Conservation (phyloP, 2,113 vertebrate genomes). For the Hippocampus comes region DNA sequence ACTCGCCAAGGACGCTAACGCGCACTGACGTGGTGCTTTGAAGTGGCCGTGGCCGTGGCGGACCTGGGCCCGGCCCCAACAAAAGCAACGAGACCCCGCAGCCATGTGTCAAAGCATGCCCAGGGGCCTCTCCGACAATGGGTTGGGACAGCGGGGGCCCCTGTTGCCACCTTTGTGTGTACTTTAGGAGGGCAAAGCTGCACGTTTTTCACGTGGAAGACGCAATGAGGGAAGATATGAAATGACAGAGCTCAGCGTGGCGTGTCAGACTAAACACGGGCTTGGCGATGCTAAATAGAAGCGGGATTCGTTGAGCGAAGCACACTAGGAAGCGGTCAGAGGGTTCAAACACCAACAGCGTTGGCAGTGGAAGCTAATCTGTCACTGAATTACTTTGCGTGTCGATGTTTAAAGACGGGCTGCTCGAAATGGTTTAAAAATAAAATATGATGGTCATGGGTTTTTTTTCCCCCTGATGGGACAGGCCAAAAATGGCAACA, state of each 20-base stretch:
- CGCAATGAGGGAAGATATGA: slow-evolving; percentile 11
- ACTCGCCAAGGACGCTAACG: slow-evolving; percentile 68
- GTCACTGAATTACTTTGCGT: no score
- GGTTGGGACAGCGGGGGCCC: slow-evolving; percentile 49
- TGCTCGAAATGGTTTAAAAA: no score
- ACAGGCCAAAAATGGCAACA: not conserved
- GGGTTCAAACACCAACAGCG: no score
- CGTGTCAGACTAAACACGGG: not conserved
- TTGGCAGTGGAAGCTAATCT: no score
- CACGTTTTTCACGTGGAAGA: slow-evolving; percentile 27
- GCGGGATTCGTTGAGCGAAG: not conserved
- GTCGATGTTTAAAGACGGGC: no score
- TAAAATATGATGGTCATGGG: no score
- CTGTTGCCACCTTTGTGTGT: slow-evolving; percentile 50
- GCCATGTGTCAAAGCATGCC: slow-evolving; percentile 60
- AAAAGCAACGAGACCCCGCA: slow-evolving; percentile 69
- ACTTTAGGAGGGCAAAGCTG: slow-evolving; percentile 35
- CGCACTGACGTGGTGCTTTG: slow-evolving; percentile 68
- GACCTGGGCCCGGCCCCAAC: slow-evolving; percentile 63
- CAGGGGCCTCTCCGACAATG: slow-evolving; percentile 43
- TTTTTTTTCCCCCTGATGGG: no score
- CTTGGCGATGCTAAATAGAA: not conserved
- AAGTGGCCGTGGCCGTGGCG: slow-evolving; percentile 54
- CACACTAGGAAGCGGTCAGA: not conserved
- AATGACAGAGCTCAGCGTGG: slow-evolving; percentile 4